Base-by-base conservation (phyloP, 2,888 invertebrate genomes). In the Thecocarcelia acutangulata region DNA sequence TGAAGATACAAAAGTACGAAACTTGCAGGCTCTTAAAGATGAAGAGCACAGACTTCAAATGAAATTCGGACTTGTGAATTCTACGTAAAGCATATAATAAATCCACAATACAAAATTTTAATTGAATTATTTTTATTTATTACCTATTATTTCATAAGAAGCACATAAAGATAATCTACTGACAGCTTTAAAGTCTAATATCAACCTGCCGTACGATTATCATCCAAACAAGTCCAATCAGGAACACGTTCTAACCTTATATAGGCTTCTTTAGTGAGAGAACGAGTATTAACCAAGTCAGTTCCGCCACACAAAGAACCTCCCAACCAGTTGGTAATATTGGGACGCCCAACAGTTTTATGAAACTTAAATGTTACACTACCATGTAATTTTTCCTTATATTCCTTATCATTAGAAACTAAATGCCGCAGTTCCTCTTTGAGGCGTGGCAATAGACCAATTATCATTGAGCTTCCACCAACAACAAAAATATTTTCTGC, bases 261-360 rank as follows among this genome's bases (percentile, higher is more conserved):
- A 91, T 95, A 98, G 66, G 91, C 92, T 86, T 98, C 97, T 84
- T 95, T 94, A 0, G 94, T 92, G 52, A 96, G 89, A 12, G 95
- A 95, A 54, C 95, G 93, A 72, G 93, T 92, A 42, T 93, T 92
- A 40, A 96, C 91, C 79, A 95, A 93, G 87, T 96, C 95, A 1
- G 96, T 94, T 42, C 95, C 94, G 56, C 96, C 95, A 88, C 95
- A 95, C 84, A 96, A 93, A 9, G 96, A 94, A 70, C 94, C 95
- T 89, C 98, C 98, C 33, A 96, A 91, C 98, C 98, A 98, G 46
- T 96, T 94, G 12, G 94, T 93, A 87, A 94, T 95, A 92, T 97
- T 98, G 74, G 94, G 94, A 88, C 95, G 94, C 40, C 95, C 94
- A 15, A 97, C 96, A 44, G 95, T 92, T 3, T 91, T 90, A 91